Evolutionary conservation across 2,797 vertebrate species (phyloP), one percentile per base, ranked within the genome.

Genomic region (Intellagama lesueurii): DNA sequence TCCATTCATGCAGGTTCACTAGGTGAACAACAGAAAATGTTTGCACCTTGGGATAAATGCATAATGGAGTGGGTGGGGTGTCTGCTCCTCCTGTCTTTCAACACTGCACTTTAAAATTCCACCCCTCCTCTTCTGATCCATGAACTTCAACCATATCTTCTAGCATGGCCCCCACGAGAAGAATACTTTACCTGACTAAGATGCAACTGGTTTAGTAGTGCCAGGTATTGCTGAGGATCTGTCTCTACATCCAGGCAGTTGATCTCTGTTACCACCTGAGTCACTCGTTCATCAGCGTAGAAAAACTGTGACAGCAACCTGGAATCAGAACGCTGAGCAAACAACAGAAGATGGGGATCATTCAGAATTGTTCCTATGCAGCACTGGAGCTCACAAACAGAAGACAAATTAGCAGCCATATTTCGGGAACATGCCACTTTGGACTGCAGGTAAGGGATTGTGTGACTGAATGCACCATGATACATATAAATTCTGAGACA

Each of bases 261-360:
- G 91, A 97, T 95, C 89, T 97, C 97, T 0, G 95, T 90, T 60
- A 97, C 96, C 88, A 97, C 95, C 5, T n/a, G 91, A 0, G 93
- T 95, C 86, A 97, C 94, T 79, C 94, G 94, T 88, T 97, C 96
- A 0, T 97, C 97, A 0, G 97, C 94, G 44, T 96, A 95, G 92
- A 96, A 97, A 93, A 97, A 97, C 81, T 96, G 96, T 22, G 97
- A 95, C 85, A 97, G 92, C 75, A 96, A 93, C 19, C 96, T 96
- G 9, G 96, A 93, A 94, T 97, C 97, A 0, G 97, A 97, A 85
- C 96, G 96, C 97, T 97, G 91, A 0, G 7, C 87, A 82, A 28
- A 87, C 30, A 90, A 77, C 12, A 12, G 35, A 52, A 40, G 52
- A n/a, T 7, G 2, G 9, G 9, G 5, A 11, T 88, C 49, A 86